phyloP scores from a whole-genome alignment of 2,797 vertebrate genomes.

The Tapirus indicus region DNA sequence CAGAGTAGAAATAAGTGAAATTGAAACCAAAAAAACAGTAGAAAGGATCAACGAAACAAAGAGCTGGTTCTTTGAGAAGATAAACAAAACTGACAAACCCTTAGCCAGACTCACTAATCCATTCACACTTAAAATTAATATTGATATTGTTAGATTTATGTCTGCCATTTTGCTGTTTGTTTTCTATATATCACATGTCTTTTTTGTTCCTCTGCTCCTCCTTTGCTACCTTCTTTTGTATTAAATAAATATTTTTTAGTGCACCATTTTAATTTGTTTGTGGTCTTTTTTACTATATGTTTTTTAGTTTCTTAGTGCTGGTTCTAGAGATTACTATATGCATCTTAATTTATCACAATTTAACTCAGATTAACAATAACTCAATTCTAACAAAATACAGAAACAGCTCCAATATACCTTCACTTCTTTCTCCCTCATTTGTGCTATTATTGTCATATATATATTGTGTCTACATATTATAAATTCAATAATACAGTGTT shows the following conservation, averaged over 20 bases:
- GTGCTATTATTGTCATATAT: neutral
- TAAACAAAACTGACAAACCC: too few species aligned
- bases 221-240: neutral
- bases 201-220: neutral
- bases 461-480: neutral
- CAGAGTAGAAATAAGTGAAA: too few species aligned
- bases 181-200: neutral
- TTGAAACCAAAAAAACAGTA: too few species aligned
- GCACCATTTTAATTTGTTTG: neutral
- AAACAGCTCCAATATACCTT: neutral
- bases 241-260: neutral
- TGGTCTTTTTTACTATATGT: neutral
- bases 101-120: neutral
- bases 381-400: neutral
- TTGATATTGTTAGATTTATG: neutral
- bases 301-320: neutral
- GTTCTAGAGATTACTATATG: neutral
- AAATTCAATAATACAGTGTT: neutral
- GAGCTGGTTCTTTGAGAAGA: too few species aligned
- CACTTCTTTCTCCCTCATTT: neutral
- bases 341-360: neutral
- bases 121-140: neutral
- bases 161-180: neutral
- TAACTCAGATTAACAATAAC: neutral
- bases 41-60: too few species aligned